Evolutionary conservation across 2,797 vertebrate species (phyloP), one percentile per base, ranked within the genome.

Genomic region (Thamnophis elegans): DNA sequence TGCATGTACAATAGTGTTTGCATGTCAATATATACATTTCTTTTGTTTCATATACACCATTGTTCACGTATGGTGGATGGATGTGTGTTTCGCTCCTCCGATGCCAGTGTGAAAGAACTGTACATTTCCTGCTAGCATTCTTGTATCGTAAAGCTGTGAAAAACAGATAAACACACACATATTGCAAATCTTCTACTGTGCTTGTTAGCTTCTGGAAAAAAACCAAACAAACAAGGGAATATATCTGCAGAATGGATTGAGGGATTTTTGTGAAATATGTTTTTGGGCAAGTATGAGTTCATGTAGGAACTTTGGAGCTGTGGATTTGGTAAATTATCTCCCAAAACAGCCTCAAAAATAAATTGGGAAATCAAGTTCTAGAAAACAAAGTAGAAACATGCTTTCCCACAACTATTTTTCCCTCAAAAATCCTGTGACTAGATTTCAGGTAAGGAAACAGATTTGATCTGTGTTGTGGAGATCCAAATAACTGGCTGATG

Each of bases 81-180:
- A 54, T 56, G 42, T 56, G 20, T 88, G 54, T 88, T 93, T 93
- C 54, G 60, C 58, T 90, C 65, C 82, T 47, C 56, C 28, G 6
- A 12, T 85, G 86, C 89, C 86, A 82, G 62, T 14, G 42, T 85
- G 65, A 91, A 60, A 78, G 60, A 91, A 62, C 56, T 82, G 54
- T 60, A 88, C 47, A n/a, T 85, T 88, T 91, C 26, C 86, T 60
- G 36, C 65, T n/a, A 60, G 47, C 65, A 56, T 54, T 88, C n/a
- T 62, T 88, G 32, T 47, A 85, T 91, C 42, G 42, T 85, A 93
- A 91, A 91, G 68, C 86, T 60, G 86, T 93, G 89, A 88, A 89
- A 91, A 93, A 91, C 32, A 62, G n/a, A 91, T 82, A 51, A 91
- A 85, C n/a, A n/a, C 47, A 25, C 47, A 47, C 68, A 60, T 56